Conservation (phyloP, 2,797 vertebrate species). For the Leuciscus waleckii region DNA sequence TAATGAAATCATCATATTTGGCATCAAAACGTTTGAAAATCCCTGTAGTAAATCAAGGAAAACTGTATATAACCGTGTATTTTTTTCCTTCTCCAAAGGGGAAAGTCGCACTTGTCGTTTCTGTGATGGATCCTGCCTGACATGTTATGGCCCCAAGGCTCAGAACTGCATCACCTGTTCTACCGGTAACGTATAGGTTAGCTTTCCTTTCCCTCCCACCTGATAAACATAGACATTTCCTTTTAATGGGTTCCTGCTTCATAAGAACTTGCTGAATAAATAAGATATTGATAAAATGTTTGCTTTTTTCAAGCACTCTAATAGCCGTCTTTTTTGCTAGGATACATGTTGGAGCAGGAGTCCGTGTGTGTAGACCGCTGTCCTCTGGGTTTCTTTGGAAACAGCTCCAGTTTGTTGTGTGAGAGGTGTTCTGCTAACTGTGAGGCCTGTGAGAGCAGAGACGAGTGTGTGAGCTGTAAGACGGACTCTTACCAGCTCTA, state of each 20-base stretch:
- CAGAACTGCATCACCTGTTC: constrained; percentile 78
- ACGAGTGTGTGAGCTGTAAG: constrained; percentile 79
- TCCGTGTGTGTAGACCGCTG: constrained; percentile 76
- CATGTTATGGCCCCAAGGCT: constrained; percentile 76
- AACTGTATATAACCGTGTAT: neutral
- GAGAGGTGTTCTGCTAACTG: constrained; percentile 82
- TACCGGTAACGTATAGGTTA: constrained; percentile 65
- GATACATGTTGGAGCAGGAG: constrained; percentile 79
- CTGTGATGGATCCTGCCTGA: constrained; percentile 73
- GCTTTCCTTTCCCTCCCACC: constrained; percentile 12
- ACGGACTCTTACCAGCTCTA: constrained; percentile 73
- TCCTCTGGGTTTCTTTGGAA: constrained; percentile 74
- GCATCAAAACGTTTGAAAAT: neutral
- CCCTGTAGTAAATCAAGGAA: neutral
- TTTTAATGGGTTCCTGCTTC: neutral
- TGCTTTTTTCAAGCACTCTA: neutral
- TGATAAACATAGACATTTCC: neutral
- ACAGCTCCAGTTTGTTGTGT: constrained; percentile 75
- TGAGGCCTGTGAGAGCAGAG: constrained; percentile 72
- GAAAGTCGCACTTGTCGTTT: constrained; percentile 66
- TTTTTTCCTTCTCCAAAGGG: constrained; percentile 54
- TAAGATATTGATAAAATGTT: neutral
- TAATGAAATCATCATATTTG: neutral
- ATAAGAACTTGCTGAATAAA: neutral
- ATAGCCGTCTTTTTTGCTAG: constrained; percentile 54